Percentiles rank a stretch among this genome's conserved stretches.
Conservation (phyloP, 2,888 invertebrate species). For the Lamproptera curius region DNA sequence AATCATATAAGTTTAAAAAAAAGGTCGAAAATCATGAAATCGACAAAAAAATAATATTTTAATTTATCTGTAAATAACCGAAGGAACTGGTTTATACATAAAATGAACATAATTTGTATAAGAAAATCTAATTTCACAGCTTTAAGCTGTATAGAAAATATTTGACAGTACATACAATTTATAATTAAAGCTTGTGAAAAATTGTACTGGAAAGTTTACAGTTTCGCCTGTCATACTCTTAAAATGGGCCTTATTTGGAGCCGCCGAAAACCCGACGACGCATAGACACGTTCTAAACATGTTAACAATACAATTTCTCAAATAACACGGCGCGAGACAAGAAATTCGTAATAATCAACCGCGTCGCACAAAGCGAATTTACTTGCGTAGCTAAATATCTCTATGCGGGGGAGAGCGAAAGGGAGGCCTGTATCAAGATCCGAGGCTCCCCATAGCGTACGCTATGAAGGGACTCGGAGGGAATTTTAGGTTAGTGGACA, state of each 20-base stretch:
- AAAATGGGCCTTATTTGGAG: not conserved
- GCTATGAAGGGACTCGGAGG: slow-evolving; percentile 67
- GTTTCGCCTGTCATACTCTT: not conserved
- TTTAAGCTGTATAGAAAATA: too few relatives aligned
- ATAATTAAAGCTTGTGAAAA: too few relatives aligned
- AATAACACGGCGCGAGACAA: slow-evolving; percentile 44
- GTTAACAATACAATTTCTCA: slow-evolving; percentile 32
- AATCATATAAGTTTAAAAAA: too few relatives aligned
- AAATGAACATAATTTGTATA: too few relatives aligned
- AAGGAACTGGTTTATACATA: too few relatives aligned
- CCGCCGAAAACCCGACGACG: slow-evolving; percentile 5
- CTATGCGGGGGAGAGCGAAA: slow-evolving; percentile 63
- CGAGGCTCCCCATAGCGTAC: slow-evolving; percentile 66
- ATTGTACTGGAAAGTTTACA: too few relatives aligned
- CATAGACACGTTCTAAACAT: slow-evolving; percentile 22
- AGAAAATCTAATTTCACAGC: too few relatives aligned
- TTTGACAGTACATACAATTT: too few relatives aligned
- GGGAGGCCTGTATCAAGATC: slow-evolving; percentile 71
- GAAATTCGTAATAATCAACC: slow-evolving; percentile 72
- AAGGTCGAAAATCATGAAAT: too few relatives aligned
- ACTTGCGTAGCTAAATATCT: slow-evolving; percentile 66
- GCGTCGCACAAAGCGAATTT: slow-evolving; percentile 67
- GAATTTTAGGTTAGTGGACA: slow-evolving; percentile 79
- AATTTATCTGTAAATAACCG: too few relatives aligned
- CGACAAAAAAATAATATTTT: too few relatives aligned